Conservation (phyloP, 2,113 vertebrate species). For the Stomatorhinus ivindoensis region DNA sequence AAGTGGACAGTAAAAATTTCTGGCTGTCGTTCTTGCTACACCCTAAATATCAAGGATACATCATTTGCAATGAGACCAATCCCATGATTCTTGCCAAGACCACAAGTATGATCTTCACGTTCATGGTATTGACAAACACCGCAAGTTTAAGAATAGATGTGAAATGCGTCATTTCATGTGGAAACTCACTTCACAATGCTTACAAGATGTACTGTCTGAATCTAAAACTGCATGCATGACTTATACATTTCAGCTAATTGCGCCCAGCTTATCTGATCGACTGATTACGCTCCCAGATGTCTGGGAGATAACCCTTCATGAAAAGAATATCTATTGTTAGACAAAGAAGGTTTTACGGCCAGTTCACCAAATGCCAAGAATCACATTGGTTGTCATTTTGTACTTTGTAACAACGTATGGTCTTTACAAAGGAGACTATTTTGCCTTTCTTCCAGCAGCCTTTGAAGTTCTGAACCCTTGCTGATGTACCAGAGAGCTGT, state of each 20-base stretch:
- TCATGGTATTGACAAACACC: background rate
- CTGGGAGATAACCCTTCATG: background rate
- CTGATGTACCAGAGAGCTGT: background rate
- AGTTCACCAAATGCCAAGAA: background rate
- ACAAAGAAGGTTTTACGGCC: background rate
- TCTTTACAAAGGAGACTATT: background rate
- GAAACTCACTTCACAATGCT: background rate
- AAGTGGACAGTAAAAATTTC: too few species aligned
- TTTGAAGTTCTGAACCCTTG: background rate
- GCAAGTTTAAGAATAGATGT: background rate
- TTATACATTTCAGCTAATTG: background rate
- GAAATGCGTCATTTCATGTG: background rate
- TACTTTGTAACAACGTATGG: background rate
- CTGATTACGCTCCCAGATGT: background rate
- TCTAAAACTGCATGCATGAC: background rate
- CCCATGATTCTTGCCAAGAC: background rate
- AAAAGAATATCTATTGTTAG: background rate
- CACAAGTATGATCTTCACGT: background rate
- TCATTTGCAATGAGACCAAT: background rate
- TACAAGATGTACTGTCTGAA: background rate
- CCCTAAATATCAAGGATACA: background rate
- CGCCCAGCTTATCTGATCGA: background rate
- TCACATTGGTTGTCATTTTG: background rate
- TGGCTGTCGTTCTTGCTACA: background rate
- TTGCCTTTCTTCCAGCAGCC: background rate